Evolutionary conservation across 2,797 vertebrate species (phyloP), one percentile per base, ranked within the genome.

Genomic region (Choloepus didactylus): DNA sequence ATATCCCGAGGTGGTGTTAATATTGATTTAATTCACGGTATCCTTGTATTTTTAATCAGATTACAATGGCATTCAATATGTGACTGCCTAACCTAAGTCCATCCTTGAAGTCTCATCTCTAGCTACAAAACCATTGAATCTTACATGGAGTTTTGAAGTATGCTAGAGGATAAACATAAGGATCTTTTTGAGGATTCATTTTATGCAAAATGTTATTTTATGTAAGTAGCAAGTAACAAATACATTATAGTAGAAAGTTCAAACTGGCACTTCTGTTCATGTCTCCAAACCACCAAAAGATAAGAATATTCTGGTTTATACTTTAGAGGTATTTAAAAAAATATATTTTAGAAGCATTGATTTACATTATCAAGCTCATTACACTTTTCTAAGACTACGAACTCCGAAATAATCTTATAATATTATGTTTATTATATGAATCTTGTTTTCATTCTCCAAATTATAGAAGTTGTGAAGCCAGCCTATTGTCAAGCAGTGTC

Each of bases 51-150:
- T 27, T 1, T 25, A 3, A 29, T 19, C 29, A 18, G 51, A 10
- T 16, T 10, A 51, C 11, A 8, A 14, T 3, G 21, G 35, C 12
- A 35, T 6, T 27, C 4, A 11, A 9, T 0, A 0, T 35, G 46
- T 12, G 0, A 14, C 25, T 0, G 9, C 38, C 19, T 3, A 7
- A 14, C 9, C 1, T 5, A 66, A 8, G 44, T 29, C 59, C 25
- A 29, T 44, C 8, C 5, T 19, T 25, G 14, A 23, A 9, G 3
- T 19, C 23, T 12, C 12, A 6, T 23, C 21, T 18, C 14, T 29
- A 11, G 6, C 25, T 41, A 54, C 21, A 35, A 25, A n/a, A 25
- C 8, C 9, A 2, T 3, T 38, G 10, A 49, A 49, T 49, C 10
- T 49, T 49, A 49, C 6, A 49, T 46, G 12, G 14, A 27, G 46